Conservation (phyloP, 2,888 invertebrate species). For the Leptopilina drosophilae region DNA sequence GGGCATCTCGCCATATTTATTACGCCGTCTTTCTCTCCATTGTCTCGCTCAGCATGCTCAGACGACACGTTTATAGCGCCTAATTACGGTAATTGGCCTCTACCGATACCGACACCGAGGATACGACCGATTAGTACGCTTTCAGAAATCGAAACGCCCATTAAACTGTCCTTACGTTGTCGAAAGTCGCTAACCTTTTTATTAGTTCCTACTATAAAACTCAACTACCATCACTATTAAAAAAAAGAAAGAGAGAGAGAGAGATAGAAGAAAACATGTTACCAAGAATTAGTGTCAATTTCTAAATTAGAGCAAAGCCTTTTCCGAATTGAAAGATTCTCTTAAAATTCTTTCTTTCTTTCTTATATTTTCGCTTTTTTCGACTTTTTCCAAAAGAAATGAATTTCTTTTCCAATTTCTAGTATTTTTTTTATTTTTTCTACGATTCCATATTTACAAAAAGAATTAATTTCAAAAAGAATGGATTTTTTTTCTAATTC, state of each 20-base stretch:
- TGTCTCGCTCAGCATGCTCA: constrained; percentile 44
- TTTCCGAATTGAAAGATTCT: no score
- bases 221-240: constrained; percentile 9
- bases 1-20: constrained; percentile 40
- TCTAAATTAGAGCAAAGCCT: no score
- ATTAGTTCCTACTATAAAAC: constrained; percentile 41
- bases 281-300: no score
- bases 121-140: constrained; percentile 58
- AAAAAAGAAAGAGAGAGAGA: not conserved
- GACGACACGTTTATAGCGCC: constrained; percentile 60
- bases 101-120: constrained; percentile 46
- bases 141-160: constrained; percentile 38
- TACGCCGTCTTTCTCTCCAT: constrained; percentile 35
- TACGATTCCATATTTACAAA: no score
- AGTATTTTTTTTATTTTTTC: no score
- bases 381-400: no score
- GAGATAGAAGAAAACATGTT: no score
- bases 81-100: constrained; percentile 63
- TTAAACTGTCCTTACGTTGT: constrained; percentile 36
- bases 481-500: no score
- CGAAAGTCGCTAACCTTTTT: constrained; percentile 40
- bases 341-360: no score
- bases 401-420: no score
- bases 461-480: no score
- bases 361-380: no score